Conservation (phyloP, 2,113 vertebrate species). For the Siphamia tubifer region DNA sequence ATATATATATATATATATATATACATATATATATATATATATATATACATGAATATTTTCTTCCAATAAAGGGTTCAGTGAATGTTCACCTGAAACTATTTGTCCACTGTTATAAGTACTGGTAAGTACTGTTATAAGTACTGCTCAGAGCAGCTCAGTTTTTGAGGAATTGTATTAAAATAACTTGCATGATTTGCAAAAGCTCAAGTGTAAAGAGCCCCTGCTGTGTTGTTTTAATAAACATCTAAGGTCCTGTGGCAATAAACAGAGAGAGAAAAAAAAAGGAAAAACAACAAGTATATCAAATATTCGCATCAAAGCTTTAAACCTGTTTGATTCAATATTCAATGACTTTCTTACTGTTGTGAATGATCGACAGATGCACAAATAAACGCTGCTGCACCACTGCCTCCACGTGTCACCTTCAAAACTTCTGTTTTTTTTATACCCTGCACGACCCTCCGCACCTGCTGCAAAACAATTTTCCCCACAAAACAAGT, state of each 20-base stretch:
- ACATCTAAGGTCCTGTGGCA: background rate
- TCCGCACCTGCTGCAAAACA: conserved; percentile 59
- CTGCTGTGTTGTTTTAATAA: background rate
- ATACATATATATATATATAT: no score
- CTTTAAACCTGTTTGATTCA: conserved; percentile 13
- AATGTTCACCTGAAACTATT: no score
- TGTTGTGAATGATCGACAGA: conserved; percentile 65
- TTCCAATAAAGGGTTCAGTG: no score
- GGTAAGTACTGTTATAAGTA: no score
- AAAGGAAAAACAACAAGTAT: background rate
- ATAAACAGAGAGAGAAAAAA: background rate
- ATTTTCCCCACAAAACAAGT: conserved; percentile 32
- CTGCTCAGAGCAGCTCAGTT: background rate
- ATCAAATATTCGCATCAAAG: background rate
- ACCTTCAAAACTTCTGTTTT: conserved; percentile 66
- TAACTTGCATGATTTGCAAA: no score
- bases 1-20: no score
- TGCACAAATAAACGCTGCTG: conserved; percentile 46
- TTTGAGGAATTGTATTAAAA: background rate
- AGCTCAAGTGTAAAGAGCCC: background rate
- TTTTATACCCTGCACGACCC: conserved; percentile 43
- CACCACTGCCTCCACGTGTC: conserved; percentile 51
- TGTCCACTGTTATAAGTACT: no score
- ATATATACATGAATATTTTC: no score
- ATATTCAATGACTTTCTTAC: conserved; percentile 8